Percentiles rank a stretch among this genome's conserved stretches.
Evolutionary conservation across 2,888 invertebrate genomes (phyloP).

Genomic region (Resseliella maxima): DNA sequence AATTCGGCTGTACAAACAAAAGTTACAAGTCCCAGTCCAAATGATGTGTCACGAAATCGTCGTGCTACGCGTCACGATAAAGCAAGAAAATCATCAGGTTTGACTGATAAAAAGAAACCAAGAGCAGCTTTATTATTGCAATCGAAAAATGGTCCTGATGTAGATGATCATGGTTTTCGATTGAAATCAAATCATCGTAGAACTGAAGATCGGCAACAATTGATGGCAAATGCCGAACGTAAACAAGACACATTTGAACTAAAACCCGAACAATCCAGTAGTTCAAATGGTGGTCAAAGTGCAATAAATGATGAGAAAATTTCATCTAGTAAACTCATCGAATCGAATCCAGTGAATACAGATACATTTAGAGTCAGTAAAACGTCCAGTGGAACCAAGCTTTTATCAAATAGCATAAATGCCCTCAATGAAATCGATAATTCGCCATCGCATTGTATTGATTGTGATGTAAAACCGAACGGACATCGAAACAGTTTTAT

Average conservation of each 20-base stretch:
- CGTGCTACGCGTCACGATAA: neutral
- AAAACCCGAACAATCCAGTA: conserved; percentile 55
- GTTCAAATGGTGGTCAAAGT: conserved; percentile 10
- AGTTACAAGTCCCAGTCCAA: conserved; percentile 59
- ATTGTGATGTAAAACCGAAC: neutral
- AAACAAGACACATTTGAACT: conserved; percentile 67
- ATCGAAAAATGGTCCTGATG: conserved; percentile 61
- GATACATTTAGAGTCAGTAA: conserved; percentile 62
- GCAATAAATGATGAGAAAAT: conserved; percentile 4
- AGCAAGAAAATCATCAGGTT: neutral
- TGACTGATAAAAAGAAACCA: neutral
- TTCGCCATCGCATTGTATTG: neutral
- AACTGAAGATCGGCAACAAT: neutral
- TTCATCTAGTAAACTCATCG: neutral
- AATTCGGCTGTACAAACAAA: conserved; percentile 67
- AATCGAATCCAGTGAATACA: conserved; percentile 59
- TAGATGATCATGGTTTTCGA: conserved; percentile 60
- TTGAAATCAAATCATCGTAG: neutral
- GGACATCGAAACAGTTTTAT: conserved; percentile 21
- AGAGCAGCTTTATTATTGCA: conserved; percentile 53
- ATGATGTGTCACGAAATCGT: neutral
- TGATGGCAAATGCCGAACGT: conserved; percentile 63
- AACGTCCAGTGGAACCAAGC: conserved; percentile 62
- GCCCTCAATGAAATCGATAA: conserved; percentile 25
- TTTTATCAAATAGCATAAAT: conserved; percentile 55